phyloP scores from a whole-genome alignment of 2,888 invertebrate genomes.

The Drosophila mimica region DNA sequence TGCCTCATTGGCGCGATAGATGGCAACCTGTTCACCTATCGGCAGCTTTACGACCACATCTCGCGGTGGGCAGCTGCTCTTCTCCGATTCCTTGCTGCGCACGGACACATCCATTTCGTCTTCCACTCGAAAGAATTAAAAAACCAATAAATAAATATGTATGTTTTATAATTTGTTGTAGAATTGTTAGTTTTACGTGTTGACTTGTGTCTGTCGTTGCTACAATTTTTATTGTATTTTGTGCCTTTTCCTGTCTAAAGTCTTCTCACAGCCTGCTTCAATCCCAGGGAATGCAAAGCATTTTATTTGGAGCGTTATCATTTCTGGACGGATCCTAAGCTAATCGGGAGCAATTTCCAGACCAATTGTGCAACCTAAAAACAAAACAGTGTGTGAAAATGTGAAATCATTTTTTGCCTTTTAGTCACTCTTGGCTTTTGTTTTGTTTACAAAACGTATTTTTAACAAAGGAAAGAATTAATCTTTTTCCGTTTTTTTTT shows the following conservation, averaged over 20 bases:
- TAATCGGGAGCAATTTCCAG: background rate
- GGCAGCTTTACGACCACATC: constrained; percentile 12
- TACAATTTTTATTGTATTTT: background rate
- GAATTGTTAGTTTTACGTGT: background rate
- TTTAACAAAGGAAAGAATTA: no score
- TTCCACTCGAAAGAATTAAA: background rate
- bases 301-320: no score
- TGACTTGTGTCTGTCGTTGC: background rate
- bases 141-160: background rate
- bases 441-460: no score
- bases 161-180: background rate
- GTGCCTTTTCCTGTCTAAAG: background rate
- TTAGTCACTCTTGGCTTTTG: no score
- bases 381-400: background rate
- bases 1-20: constrained; percentile 21
- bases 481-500: no score
- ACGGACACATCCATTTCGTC: background rate
- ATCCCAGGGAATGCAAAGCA: background rate
- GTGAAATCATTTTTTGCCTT: background rate
- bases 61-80: background rate
- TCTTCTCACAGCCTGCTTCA: background rate
- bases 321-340: background rate
- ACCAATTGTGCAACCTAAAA: background rate
- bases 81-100: background rate
- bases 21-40: constrained; percentile 32